Base-by-base conservation (phyloP, 2,797 vertebrate genomes). In the Heterohyrax brucei region DNA sequence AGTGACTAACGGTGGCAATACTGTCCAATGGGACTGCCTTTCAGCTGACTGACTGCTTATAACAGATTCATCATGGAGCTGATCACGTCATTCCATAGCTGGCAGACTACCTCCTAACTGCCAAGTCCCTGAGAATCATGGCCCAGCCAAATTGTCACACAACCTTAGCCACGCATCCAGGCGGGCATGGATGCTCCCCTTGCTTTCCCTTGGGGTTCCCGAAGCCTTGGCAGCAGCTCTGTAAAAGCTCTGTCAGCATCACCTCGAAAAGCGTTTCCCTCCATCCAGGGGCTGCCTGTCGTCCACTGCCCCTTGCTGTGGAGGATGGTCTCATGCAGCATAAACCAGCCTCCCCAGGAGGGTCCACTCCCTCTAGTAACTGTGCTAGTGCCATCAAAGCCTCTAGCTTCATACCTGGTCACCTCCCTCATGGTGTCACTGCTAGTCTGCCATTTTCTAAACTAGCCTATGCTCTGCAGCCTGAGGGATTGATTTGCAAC, bases 401-500 rank as follows among this genome's bases (percentile, higher is more conserved):
- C 46, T 48, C 46, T 14, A 22, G 30, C 39, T 84, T 84, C 77
- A 39, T 7, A 79, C 33, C 75, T 46, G 68, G 44, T 77, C 82
- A 77, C 50, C 19, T 87, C 44, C 68, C 75, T 39, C 48, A 64
- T 75, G 33, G 50, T 1, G 4, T 89, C 56, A 33, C 46, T 84
- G 56, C 18, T 22, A 46, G 44, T 64, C 30, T 82, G 87, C 3
- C 12, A 72, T 83, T 81, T 92, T 76, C 85, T 89, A 50, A 19
- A 61, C 91, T 68, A 68, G 64, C 85, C 46, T 85, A 61, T 44
- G 70, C 16, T 59, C 39, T 21, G 61, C 26, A 76, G 30, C 59
- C 76, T 62, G 44, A n/a, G n/a, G n/a, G 22, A 44, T 79, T 92
- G 77, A 4, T 88, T 79, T 91, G 88, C 84, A 88, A 91, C 77